Evolutionary conservation across 2,113 vertebrate genomes (phyloP).

Genomic region (Anolis sagrei): DNA sequence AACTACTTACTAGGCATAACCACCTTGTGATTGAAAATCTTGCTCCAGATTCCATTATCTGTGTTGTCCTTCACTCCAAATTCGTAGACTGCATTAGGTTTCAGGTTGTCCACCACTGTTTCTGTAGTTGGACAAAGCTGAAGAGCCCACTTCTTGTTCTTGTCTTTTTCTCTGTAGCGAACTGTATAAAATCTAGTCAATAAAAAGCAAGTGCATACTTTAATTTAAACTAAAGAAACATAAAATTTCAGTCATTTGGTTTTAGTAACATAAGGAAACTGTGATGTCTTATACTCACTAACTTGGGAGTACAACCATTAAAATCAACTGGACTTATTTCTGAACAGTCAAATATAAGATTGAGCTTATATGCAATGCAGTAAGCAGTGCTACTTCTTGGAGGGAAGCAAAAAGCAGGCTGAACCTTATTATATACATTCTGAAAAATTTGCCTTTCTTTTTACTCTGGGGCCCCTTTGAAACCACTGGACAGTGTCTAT

Average conservation of each 20-base stretch:
- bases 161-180: conserved; percentile 92
- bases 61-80: conserved; percentile 90
- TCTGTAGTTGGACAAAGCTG: conserved; percentile 92
- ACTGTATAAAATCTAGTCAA: conserved; percentile 89
- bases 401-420: background rate
- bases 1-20: conserved; percentile 81
- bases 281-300: background rate
- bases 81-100: conserved; percentile 90
- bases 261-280: background rate
- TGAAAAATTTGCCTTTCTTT: background rate
- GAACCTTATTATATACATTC: background rate
- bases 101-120: conserved; percentile 91
- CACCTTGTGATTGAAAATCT: conserved; percentile 85
- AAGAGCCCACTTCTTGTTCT: conserved; percentile 92
- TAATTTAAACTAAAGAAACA: background rate
- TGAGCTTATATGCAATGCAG: background rate
- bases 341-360: no score
- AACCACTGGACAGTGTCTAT: background rate
- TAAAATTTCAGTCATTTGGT: background rate
- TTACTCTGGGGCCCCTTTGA: background rate
- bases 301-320: background rate
- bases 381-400: background rate
- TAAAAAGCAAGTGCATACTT: background rate
- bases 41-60: conserved; percentile 88
- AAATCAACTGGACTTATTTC: background rate